Evolutionary conservation across 2,888 invertebrate species (phyloP), one percentile per base, ranked within the genome.

Genomic region (Encarsia formosa): DNA sequence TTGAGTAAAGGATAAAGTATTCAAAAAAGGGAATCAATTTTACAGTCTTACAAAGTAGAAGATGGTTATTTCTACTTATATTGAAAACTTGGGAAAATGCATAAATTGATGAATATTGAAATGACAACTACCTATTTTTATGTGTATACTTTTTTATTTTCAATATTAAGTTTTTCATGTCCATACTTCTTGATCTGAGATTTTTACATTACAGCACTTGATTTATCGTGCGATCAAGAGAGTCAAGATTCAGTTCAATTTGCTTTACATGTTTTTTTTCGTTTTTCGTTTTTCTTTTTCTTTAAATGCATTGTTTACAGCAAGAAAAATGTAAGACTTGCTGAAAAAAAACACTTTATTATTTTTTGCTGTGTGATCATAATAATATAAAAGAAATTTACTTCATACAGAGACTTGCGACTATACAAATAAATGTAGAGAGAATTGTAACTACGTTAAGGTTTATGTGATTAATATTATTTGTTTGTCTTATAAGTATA

Each of bases 191-290:
- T 34, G 42, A 55, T 50, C 49, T 29, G 32, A 20, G 31, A 38
- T 51, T 39, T 29, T 35, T 43, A 38, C 40, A 46, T 20, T 32
- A 29, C 35, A 20, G 22, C 19, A 26, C 39, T 45, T 39, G 48
- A 48, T 43, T 41, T 26, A 19, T 46, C 41, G 41, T 18, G 11
- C 16, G 45, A 51, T 51, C 48, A 51, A 55, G 55, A 44, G 45
- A 49, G 51, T 55, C 44, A 40, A 49, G 31, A 49, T 51, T 55
- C 48, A 50, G 39, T 51, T 55, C 51, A n/a, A 35, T 40, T 54
- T 31, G 18, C 24, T 54, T 50, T 50, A 44, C 46, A 34, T 39
- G n/a, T 31, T 32, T 20, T 43, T 16, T 39, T 35, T 15, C 18
- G 15, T 18, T 18, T 16, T 35, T 15, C 39, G n/a, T 39, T 39